Conservation (phyloP, 2,113 vertebrate genomes). For the Protomyctophum bolini region DNA sequence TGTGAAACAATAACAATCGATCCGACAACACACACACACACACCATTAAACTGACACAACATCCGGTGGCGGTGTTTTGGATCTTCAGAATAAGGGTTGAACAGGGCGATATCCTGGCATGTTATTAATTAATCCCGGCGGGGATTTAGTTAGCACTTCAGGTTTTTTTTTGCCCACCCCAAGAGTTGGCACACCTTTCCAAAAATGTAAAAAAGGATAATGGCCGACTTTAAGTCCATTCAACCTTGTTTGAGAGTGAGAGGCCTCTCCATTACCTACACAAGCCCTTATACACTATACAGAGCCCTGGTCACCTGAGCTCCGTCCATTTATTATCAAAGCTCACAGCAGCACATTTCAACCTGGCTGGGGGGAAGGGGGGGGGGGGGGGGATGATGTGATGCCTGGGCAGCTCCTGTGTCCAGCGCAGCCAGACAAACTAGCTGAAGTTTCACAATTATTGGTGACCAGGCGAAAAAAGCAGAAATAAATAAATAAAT, state of each 20-base stretch:
- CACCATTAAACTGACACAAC: too few relatives aligned
- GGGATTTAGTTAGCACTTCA: too few relatives aligned
- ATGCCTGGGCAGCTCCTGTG: constrained; percentile 70
- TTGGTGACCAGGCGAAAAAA: constrained; percentile 71
- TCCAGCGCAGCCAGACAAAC: constrained; percentile 61
- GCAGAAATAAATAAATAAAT: constrained; percentile 69
- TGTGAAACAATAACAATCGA: too few relatives aligned
- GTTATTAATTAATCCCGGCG: too few relatives aligned
- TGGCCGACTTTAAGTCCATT: constrained; percentile 2
- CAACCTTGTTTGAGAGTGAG: constrained; percentile 34
- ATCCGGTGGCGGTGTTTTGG: too few relatives aligned
- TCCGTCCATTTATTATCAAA: constrained; percentile 74
- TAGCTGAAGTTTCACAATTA: constrained; percentile 78
- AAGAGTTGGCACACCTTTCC: constrained; percentile 1
- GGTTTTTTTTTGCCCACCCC: too few relatives aligned
- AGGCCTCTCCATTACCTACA: constrained; percentile 49
- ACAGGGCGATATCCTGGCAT: too few relatives aligned
- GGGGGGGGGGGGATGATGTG: constrained; percentile 61
- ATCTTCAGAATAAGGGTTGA: too few relatives aligned
- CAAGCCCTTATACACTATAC: constrained; percentile 31
- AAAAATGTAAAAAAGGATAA: not conserved
- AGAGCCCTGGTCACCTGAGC: constrained; percentile 69
- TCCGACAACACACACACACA: too few relatives aligned
- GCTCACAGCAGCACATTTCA: constrained; percentile 76
- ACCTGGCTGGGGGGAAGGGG: constrained; percentile 28